These are phyloP conservation scores for Platycnemis pennipes DNA, from an alignment of 2,888 invertebrate species.

Conservation along the genomic window DNA sequence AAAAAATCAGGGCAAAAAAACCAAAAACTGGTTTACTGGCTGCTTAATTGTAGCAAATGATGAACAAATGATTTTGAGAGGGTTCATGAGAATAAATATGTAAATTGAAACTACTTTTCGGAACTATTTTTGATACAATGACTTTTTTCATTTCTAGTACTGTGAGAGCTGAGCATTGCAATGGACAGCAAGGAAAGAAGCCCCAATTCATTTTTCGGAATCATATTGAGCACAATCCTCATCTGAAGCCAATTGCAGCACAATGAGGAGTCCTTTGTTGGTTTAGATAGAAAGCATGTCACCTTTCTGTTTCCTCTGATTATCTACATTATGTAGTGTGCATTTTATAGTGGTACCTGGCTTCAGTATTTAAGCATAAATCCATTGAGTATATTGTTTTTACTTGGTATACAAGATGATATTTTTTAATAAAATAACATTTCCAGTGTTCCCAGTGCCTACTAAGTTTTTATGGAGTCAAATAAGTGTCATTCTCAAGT, in stretches of 20 bases:
- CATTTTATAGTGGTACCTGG: background rate
- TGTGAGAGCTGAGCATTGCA: background rate
- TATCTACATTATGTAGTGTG: background rate
- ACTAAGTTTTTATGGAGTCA: no score
- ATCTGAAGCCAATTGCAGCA: background rate
- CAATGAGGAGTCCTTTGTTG: background rate
- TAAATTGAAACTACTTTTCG: no score
- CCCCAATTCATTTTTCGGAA: background rate
- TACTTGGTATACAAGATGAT: background rate
- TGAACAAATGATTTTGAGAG: no score
- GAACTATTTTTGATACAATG: no score
- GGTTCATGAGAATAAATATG: no score
- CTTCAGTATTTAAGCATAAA: background rate
- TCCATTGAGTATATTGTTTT: background rate
- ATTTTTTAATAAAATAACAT: conserved; percentile 12
- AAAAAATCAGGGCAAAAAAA: no score
- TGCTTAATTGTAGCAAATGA: no score
- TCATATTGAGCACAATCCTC: background rate
- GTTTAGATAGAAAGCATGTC: background rate
- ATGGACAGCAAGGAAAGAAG: background rate
- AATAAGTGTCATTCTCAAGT: no score
- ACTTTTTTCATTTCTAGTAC: background rate
- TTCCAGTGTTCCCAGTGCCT: background rate
- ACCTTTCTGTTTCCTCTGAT: background rate
- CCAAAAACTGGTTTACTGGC: no score